Base-by-base conservation (phyloP, 2,113 vertebrate genomes). In the Lampris megalopsis region DNA sequence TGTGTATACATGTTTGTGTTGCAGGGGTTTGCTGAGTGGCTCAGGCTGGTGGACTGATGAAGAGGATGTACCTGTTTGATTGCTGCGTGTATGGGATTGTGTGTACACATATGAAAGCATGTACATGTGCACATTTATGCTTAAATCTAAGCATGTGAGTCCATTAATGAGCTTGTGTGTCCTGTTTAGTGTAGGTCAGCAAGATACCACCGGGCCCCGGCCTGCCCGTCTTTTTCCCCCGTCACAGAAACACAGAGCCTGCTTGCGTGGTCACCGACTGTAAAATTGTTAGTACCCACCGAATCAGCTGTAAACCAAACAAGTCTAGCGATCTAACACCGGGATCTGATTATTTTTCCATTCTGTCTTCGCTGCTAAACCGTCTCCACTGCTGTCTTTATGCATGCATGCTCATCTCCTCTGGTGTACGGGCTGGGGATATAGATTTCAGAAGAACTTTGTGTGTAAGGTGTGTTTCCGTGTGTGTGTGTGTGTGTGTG, bases 211-310 rank as follows among this genome's bases (percentile, higher is more conserved):
- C 73, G 64, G 73, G 62, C 42, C 68, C 57, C 65, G 13, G 0
- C 5, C 54, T 38, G 56, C 71, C 66, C 24, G 24, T 71, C 73
- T 48, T 73, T 52, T 52, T 48, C 63, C 76, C 75, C 83, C 70
- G 57, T 84, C 75, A 79, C 82, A 68, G 85, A 83, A 86, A 88
- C 80, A 85, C 71, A 63, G 73, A 8, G 35, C 73, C 81, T 85
- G 87, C 91, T 89, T 91, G 86, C 86, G 87, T 88, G 90, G 81
- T 87, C 88, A 93, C 79, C 84, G 85, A 90, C 78, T 93, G 88
- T 92, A 91, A 90, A 92, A 93, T 92, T 89, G 71, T 83, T n/a
- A 69, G 77, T 78, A 90, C 89, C 86, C 77, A 74, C 79, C 82
- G 81, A 91, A 91, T 88, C 85, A 86, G 82, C 78, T 84, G 77